Percentiles rank a stretch among this genome's conserved stretches.
Conservation (phyloP, 2,888 invertebrate species). For the Melanchra persicariae region DNA sequence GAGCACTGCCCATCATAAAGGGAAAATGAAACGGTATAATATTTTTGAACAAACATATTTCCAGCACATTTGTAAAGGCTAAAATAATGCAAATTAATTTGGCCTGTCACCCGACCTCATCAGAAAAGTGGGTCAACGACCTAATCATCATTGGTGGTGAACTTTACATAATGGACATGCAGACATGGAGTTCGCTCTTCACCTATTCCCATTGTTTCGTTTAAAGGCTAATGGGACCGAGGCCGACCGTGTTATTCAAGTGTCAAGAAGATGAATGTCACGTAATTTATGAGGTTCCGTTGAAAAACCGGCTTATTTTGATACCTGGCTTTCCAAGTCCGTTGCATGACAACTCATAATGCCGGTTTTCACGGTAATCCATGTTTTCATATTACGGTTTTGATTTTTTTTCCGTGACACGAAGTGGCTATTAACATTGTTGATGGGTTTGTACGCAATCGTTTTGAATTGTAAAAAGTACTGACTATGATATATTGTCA, state of each 20-base stretch:
- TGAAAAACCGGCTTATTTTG: constrained; percentile 77
- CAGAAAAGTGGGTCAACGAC: constrained; percentile 54
- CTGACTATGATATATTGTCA: constrained; percentile 37
- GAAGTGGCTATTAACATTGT: constrained; percentile 66
- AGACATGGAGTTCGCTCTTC: constrained; percentile 76
- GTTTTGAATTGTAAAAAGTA: constrained; percentile 55
- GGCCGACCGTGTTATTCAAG: constrained; percentile 84
- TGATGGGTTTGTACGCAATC: constrained; percentile 58
- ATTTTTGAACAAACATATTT: constrained; percentile 43
- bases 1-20: constrained; percentile 53
- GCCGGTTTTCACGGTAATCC: constrained; percentile 70
- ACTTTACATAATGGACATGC: constrained; percentile 80
- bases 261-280: constrained; percentile 88
- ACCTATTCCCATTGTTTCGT: constrained; percentile 82
- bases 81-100: constrained; percentile 57
- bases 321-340: constrained; percentile 68
- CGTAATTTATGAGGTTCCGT: constrained; percentile 83
- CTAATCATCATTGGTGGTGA: constrained; percentile 68
- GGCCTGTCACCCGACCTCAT: constrained; percentile 45
- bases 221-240: constrained; percentile 86
- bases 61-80: constrained; percentile 19
- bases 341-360: constrained; percentile 73
- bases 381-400: constrained; percentile 68
- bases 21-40: constrained; percentile 28
- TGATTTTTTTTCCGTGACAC: constrained; percentile 69